Evolutionary conservation across 2,888 invertebrate species (phyloP).

Genomic region (Nysson spinosus): DNA sequence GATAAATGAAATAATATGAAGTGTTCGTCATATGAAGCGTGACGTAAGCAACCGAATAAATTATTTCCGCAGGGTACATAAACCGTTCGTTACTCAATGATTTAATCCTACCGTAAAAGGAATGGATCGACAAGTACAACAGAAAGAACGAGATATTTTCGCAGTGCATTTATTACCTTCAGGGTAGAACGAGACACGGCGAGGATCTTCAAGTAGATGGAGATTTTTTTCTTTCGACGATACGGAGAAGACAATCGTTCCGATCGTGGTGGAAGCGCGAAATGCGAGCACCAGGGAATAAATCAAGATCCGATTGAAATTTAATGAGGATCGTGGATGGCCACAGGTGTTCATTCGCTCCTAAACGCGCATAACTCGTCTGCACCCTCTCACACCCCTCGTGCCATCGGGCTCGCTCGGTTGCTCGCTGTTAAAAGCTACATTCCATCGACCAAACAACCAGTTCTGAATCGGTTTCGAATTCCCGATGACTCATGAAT

Average conservation of each 20-base stretch:
- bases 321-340: conserved; percentile 56
- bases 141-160: too few species aligned
- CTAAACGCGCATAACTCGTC: conserved; percentile 29
- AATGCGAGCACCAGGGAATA: conserved; percentile 44
- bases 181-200: too few species aligned
- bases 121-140: too few species aligned
- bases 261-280: conserved; percentile 8
- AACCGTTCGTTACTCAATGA: too few species aligned
- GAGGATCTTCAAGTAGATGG: neutral
- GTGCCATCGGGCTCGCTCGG: conserved; percentile 18
- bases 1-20: too few species aligned
- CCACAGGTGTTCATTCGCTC: conserved; percentile 45
- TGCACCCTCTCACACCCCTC: conserved; percentile 35
- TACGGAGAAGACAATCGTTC: conserved; percentile 2
- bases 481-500: conserved; percentile 58
- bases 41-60: too few species aligned
- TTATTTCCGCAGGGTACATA: too few species aligned
- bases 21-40: too few species aligned
- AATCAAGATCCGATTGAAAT: conserved; percentile 66
- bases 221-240: conserved; percentile 11
- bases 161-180: too few species aligned
- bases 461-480: conserved; percentile 70
- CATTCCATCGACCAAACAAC: conserved; percentile 67
- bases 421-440: conserved; percentile 65
- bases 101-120: too few species aligned